Evolutionary conservation across 2,888 invertebrate species (phyloP).

Genomic region (Caenorhabditis sp.): DNA sequence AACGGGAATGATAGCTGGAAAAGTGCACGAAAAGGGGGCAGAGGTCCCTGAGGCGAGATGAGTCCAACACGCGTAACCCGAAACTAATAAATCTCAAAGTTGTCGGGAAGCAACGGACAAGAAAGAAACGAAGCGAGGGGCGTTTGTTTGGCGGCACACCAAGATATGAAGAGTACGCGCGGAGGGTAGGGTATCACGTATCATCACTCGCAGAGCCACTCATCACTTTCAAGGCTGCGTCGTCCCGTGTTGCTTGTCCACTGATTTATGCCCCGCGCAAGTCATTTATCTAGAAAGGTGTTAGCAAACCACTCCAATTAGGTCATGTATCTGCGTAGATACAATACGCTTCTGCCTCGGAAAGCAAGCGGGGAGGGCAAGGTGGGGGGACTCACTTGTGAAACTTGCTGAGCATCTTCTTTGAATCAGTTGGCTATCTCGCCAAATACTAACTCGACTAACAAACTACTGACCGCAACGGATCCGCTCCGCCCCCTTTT

Average conservation of each 20-base stretch:
- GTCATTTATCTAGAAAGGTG: conserved; percentile 37
- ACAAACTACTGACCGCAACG: not conserved
- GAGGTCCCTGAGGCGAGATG: conserved; percentile 25
- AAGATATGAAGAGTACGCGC: conserved; percentile 35
- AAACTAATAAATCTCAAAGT: conserved; percentile 53
- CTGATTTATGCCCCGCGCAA: conserved; percentile 35
- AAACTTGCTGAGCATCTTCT: conserved; percentile 43
- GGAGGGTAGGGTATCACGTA: conserved; percentile 42
- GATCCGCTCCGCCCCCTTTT: conserved; percentile 2
- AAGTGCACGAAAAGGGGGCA: conserved; percentile 9
- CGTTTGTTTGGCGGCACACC: conserved; percentile 46
- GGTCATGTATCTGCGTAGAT: too few species aligned
- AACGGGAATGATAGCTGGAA: conserved; percentile 17
- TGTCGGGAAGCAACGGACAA: conserved; percentile 27
- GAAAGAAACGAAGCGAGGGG: conserved; percentile 13
- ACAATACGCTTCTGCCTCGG: too few species aligned
- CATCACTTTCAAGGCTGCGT: conserved; percentile 43
- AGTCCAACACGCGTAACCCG: conserved; percentile 25
- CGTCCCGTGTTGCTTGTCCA: conserved; percentile 13
- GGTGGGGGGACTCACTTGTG: conserved; percentile 2
- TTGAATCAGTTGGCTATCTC: conserved; percentile 10
- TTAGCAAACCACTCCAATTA: conserved; percentile 32
- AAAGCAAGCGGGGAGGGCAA: too few species aligned
- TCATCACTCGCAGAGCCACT: conserved; percentile 54
- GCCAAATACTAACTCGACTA: too few species aligned